Conservation (phyloP, 2,113 vertebrate species). For the Narcine bancroftii region DNA sequence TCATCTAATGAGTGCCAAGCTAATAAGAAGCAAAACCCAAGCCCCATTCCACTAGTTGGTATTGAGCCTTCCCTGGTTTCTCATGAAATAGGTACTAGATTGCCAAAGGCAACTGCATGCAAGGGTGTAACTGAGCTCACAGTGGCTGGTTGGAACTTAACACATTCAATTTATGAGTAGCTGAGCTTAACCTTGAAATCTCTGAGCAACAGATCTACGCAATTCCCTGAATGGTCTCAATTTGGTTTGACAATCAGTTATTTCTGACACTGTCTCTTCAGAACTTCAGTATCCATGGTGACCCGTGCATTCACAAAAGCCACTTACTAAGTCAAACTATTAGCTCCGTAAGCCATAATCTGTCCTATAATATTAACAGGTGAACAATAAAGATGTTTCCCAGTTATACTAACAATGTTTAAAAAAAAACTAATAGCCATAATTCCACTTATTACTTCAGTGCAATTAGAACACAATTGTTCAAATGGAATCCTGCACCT, state of each 20-base stretch:
- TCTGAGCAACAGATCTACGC: neutral
- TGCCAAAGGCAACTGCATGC: neutral
- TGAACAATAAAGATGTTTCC: neutral
- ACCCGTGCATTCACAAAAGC: too few species aligned
- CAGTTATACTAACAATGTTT: neutral
- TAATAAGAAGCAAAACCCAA: conserved; percentile 2
- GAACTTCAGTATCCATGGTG: neutral
- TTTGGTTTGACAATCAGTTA: neutral
- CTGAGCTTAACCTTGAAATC: neutral
- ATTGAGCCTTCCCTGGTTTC: neutral
- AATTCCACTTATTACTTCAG: neutral
- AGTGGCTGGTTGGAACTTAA: neutral
- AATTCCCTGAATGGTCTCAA: neutral
- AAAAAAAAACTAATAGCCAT: neutral
- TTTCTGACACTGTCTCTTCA: neutral
- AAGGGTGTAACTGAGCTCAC: neutral
- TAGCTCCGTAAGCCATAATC: neutral
- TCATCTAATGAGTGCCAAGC: conserved; percentile 15
- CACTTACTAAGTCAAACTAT: neutral
- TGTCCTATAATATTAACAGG: conserved; percentile 1
- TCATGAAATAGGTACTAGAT: neutral
- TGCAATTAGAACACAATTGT: neutral
- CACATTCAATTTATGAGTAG: neutral
- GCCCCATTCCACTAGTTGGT: neutral
- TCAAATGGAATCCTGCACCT: neutral